Evolutionary conservation across 2,888 invertebrate genomes (phyloP), one percentile per base, ranked within the genome.

Genomic region (Empis livida): DNA sequence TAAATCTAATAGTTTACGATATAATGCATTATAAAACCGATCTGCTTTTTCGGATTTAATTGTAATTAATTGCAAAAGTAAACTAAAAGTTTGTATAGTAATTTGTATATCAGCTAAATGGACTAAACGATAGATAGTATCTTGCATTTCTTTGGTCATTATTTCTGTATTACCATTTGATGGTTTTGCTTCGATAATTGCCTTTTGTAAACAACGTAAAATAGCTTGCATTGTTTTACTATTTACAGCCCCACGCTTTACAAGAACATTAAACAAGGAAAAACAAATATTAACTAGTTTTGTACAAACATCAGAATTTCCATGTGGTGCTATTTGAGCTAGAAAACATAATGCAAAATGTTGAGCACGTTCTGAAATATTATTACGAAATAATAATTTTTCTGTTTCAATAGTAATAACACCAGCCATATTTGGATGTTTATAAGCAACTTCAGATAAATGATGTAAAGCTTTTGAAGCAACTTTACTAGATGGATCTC

Each of bases 261-360:
- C 80, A 48, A 85, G 81, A 43, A 91, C 86, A 71, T 93, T 94
- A 73, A 99, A 99, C 65, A 97, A 91, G 0, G 90, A 82, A 64
- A 99, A 92, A 67, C 97, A 99, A 44, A 97, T 84, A 53, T 84
- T 77, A 41, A 99, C 86, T 31, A 99, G 72, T 56, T 80, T 84
- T 55, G 81, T 80, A 0, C 96, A 92, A 14, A 94, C 76, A 54
- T 90, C 86, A 4, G 84, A 80, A 46, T 79, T 78, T 8, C 78
- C 78, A 37, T 93, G 71, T 0, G 64, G 63, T 51, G 80, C 78
- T 62, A 94, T 85, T 65, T 92, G 90, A 42, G 88, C 84, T 31
- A 99, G 72, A 64, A 93, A 90, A 62, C 96, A 95, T 5, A 97
- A 75, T 0, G 89, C 86, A 67, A 95, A 96, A 64, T 92, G 94